A percentile compares a stretch with the other conserved stretches of the same genome.
These are phyloP conservation scores for Actinernus sp. DNA, from an alignment of 92 coral and sea anemone species.

Conservation along the genomic window DNA sequence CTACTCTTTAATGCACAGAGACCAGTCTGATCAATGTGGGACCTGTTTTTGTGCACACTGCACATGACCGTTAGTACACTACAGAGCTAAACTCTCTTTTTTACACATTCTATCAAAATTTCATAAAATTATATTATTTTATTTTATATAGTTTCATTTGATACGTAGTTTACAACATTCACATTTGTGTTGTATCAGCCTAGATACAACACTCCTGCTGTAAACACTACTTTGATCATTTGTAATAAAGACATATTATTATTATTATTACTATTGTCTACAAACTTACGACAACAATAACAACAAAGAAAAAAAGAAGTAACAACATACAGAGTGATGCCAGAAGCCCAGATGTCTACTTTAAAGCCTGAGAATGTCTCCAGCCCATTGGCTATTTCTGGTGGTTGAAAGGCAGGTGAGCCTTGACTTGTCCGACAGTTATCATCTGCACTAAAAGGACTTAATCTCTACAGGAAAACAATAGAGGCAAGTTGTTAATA, in stretches of 20 bases:
- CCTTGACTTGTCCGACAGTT: slow-evolving; percentile 98
- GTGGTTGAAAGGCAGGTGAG: slow-evolving; percentile 98
- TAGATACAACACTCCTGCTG: too few relatives aligned
- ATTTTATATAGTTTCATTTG: too few relatives aligned
- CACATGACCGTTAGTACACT: too few relatives aligned
- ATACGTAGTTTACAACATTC: too few relatives aligned
- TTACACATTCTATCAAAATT: too few relatives aligned
- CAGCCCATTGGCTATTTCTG: slow-evolving; percentile 99
- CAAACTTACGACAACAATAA: not conserved
- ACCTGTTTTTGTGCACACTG: too few relatives aligned
- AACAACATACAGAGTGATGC: slow-evolving; percentile 90
- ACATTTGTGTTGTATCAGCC: too few relatives aligned
- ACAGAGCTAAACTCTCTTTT: too few relatives aligned
- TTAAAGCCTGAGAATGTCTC: slow-evolving; percentile 97
- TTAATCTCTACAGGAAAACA: slow-evolving; percentile 63
- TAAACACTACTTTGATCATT: not conserved
- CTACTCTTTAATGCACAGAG: too few relatives aligned
- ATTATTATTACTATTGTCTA: not conserved
- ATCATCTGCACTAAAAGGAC: slow-evolving; percentile 84
- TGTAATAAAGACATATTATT: not conserved
- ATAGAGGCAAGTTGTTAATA: not conserved
- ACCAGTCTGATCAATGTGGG: too few relatives aligned
- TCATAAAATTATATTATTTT: too few relatives aligned
- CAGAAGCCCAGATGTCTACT: slow-evolving; percentile 98
- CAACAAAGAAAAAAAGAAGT: not conserved